These are phyloP conservation scores for Eueremaeus valkanovi DNA, from an alignment of 2,888 invertebrate species.

Conservation along the genomic window DNA sequence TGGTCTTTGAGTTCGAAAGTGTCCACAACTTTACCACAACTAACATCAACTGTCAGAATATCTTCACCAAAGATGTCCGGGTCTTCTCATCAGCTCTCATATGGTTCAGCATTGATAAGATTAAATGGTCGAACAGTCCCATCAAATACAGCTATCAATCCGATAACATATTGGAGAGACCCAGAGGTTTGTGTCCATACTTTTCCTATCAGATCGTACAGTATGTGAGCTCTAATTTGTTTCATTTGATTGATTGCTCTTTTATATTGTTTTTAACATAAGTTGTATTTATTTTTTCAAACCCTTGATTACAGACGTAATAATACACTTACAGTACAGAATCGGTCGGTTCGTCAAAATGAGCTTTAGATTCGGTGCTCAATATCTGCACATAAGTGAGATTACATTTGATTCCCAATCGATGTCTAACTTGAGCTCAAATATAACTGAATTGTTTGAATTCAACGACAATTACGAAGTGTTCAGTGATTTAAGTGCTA, in stretches of 20 bases:
- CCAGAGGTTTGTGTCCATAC: constrained; percentile 55
- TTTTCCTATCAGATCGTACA: neutral
- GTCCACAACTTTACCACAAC: constrained; percentile 79
- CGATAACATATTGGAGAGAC: constrained; percentile 72
- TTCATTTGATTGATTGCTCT: neutral
- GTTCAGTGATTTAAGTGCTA: neutral
- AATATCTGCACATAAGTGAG: constrained; percentile 87
- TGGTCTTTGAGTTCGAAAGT: constrained; percentile 80
- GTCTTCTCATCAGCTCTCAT: constrained; percentile 75
- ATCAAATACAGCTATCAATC: constrained; percentile 67
- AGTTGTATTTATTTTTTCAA: too few relatives aligned
- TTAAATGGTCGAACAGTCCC: constrained; percentile 70
- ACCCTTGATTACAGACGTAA: constrained; percentile 59
- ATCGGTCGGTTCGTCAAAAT: constrained; percentile 76
- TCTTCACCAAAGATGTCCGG: constrained; percentile 70
- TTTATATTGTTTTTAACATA: neutral
- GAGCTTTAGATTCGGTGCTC: constrained; percentile 69
- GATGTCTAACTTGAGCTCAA: neutral
- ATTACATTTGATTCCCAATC: constrained; percentile 64
- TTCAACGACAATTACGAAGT: neutral
- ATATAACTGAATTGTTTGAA: constrained; percentile 13
- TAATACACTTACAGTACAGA: constrained; percentile 73
- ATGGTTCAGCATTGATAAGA: constrained; percentile 75
- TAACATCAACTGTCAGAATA: constrained; percentile 76
- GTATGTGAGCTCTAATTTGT: neutral